Conservation (phyloP, 1,140 invertebrate species). For the Saxidomus purpurata region DNA sequence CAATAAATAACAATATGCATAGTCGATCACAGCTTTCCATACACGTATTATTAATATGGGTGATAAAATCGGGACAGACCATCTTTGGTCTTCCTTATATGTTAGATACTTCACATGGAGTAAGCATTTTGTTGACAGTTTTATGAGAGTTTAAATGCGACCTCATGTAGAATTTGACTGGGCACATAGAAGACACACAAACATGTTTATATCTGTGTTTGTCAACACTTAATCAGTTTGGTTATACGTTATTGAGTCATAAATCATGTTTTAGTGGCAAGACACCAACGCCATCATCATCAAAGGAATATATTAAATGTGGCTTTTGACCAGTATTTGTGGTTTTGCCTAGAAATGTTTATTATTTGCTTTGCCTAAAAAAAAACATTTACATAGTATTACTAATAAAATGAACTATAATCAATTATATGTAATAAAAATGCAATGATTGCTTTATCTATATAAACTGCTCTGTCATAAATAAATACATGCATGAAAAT, state of each 20-base stretch:
- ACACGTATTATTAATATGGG: slow-evolving; percentile 42
- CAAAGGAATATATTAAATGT: not conserved
- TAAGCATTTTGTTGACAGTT: slow-evolving; percentile 8
- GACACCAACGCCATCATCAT: slow-evolving; percentile 8
- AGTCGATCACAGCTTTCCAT: slow-evolving; percentile 21
- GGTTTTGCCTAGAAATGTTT: slow-evolving; percentile 16
- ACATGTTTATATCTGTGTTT: slow-evolving; percentile 34
- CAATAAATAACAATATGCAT: slow-evolving; percentile 21
- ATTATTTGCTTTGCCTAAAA: not conserved
- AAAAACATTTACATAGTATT: not conserved
- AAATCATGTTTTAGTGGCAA: not conserved
- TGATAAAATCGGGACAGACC: slow-evolving; percentile 38
- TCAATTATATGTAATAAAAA: not conserved
- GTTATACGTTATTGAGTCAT: slow-evolving; percentile 22
- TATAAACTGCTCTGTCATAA: too few species aligned
- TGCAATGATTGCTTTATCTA: too few species aligned
- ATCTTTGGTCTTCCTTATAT: slow-evolving; percentile 30
- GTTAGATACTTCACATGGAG: slow-evolving; percentile 7
- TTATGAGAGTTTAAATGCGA: slow-evolving; percentile 11
- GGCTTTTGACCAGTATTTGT: not conserved
- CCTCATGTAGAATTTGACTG: slow-evolving; percentile 26
- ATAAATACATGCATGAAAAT: too few species aligned
- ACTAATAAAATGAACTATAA: not conserved
- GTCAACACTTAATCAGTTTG: not conserved
- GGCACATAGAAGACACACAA: not conserved